These are phyloP conservation scores for Chelonia mydas DNA, from an alignment of 2,797 vertebrate species.

Conservation along the genomic window DNA sequence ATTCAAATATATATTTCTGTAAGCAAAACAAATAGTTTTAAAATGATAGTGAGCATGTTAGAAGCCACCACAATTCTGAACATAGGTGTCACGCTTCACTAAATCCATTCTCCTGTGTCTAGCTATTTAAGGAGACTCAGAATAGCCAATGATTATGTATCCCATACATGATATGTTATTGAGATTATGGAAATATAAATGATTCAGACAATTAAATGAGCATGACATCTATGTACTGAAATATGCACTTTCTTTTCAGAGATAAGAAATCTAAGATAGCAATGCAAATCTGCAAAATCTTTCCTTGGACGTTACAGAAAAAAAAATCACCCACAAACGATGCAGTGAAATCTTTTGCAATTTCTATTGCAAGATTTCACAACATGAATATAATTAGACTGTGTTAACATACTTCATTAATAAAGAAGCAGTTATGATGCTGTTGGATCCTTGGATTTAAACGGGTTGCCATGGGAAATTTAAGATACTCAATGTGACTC, in stretches of 20 bases:
- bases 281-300: not conserved
- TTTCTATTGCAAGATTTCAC: not conserved
- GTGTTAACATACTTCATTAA: constrained; percentile 28
- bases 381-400: not conserved
- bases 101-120: not conserved
- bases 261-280: not conserved
- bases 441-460: constrained; percentile 12
- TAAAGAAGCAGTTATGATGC: constrained; percentile 4
- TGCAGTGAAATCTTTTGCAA: not conserved
- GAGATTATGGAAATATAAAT: not conserved
- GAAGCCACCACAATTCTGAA: not conserved
- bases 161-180: not conserved
- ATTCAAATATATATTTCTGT: not conserved
- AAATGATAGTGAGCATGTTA: not conserved
- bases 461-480: not conserved
- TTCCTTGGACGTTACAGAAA: not conserved
- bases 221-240: not conserved
- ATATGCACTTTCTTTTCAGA: not conserved
- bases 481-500: constrained; percentile 21
- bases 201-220: not conserved
- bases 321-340: not conserved
- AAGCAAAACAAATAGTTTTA: not conserved
- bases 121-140: not conserved
- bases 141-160: not conserved
- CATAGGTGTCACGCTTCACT: not conserved